A percentile compares a stretch with the other conserved stretches of the same genome.
Evolutionary conservation across 2,113 vertebrate species (phyloP).

Genomic region (Melanostigma gelatinosum): DNA sequence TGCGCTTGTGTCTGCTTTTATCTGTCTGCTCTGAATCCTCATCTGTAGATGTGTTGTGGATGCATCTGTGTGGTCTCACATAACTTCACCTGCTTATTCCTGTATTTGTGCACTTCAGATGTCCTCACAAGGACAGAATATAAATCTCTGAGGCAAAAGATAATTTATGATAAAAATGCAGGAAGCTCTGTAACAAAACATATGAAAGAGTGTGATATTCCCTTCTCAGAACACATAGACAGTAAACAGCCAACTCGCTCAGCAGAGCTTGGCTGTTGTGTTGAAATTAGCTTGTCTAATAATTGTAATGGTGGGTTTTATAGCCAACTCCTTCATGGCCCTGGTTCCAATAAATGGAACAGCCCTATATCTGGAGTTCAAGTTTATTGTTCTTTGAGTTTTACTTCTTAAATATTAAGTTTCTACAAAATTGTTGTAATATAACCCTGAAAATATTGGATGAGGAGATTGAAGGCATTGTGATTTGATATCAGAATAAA

Average conservation of each 20-base stretch:
- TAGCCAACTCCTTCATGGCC: not conserved
- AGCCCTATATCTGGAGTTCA: too few species aligned
- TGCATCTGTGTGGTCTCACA: not conserved
- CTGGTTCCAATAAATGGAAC: not conserved
- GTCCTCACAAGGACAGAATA: not conserved
- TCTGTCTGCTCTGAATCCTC: conserved; percentile 12
- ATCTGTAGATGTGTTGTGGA: conserved; percentile 11
- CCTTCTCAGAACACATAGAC: not conserved
- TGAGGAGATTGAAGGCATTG: too few species aligned
- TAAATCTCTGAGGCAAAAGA: not conserved
- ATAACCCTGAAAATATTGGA: too few species aligned
- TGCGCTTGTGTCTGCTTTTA: conserved; percentile 16
- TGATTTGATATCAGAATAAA: too few species aligned
- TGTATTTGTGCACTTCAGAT: not conserved
- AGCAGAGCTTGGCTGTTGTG: not conserved
- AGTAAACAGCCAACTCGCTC: not conserved
- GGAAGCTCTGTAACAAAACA: not conserved
- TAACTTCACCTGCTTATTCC: conserved; percentile 8
- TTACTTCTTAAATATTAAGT: too few species aligned
- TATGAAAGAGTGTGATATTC: not conserved
- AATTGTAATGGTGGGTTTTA: not conserved
- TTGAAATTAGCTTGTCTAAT: not conserved
- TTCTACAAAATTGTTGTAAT: too few species aligned
- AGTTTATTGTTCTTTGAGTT: too few species aligned
- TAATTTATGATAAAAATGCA: not conserved